phyloP scores from a whole-genome alignment of 2,113 vertebrate genomes.

The Coptodon bakossiorum region DNA sequence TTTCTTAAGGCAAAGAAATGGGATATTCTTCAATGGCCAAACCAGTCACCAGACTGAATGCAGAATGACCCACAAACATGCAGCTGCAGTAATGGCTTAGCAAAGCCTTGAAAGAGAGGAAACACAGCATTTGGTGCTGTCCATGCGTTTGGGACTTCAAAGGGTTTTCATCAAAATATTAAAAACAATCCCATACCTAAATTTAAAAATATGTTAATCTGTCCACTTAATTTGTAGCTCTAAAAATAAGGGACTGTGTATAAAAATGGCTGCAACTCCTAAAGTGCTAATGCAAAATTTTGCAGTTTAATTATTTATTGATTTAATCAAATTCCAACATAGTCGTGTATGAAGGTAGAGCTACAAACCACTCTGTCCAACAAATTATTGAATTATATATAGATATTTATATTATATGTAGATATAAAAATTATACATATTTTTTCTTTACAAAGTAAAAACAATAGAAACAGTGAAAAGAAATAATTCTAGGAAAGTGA shows the following conservation, averaged over 20 bases:
- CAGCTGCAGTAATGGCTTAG: neutral
- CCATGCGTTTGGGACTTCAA: neutral
- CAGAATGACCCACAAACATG: neutral
- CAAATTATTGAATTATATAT: neutral
- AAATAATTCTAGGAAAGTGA: neutral
- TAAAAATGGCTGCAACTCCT: neutral
- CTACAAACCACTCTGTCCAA: neutral
- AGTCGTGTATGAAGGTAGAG: neutral
- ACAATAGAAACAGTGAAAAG: neutral
- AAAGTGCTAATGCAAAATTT: neutral
- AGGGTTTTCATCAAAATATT: neutral
- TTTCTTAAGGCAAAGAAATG: neutral
- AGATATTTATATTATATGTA: too few relatives aligned
- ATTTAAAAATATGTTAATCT: neutral
- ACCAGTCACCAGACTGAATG: neutral
- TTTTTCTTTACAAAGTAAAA: neutral
- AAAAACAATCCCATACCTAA: neutral
- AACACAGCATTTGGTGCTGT: neutral
- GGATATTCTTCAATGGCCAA: neutral
- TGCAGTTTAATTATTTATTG: neutral
- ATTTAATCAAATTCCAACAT: neutral
- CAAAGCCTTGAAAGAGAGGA: neutral
- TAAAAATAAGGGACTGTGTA: neutral
- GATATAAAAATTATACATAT: neutral
- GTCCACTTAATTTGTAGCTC: neutral